Evolutionary conservation across 2,113 vertebrate genomes (phyloP), one percentile per base, ranked within the genome.

Genomic region (Ursus arctos): DNA sequence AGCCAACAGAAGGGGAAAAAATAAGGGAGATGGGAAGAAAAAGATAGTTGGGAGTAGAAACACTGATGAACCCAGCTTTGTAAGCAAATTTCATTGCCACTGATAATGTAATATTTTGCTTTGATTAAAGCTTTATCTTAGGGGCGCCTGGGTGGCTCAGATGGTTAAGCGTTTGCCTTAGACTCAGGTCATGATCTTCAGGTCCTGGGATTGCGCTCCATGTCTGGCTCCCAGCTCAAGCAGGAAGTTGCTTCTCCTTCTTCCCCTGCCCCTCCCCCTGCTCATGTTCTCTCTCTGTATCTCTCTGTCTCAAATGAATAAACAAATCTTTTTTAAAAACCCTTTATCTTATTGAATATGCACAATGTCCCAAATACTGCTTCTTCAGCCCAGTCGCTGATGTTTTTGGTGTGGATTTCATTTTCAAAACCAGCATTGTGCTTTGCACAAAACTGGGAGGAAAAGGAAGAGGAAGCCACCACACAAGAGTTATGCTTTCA

Each of bases 71-170:
- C 63, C 96, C 63, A 94, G 96, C 72, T 95, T 97, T 95, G 94
- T 80, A 51, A 97, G 92, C n/a, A 97, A 98, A 96, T 95, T 84
- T 51, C 71, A 96, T 74, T 36, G 67, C 76, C 79, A 59, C 77
- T 87, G 67, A 91, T 96, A 89, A 96, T 93, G 95, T 89, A 92
- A 84, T 97, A 96, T 79, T 97, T 94, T 98, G 57, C 92, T 84
- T 92, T 98, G 81, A 96, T 71, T 97, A 97, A 97, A 65, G 4
- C 14, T 96, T 87, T 89, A 72, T 80, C 53, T 36, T 51, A 8
- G 43, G 43, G 43, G 43, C 4, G 43, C 43, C 43, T 43, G 43
- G 43, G 43, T 43, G 43, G 43, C 43, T 43, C 43, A 43, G 43
- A 43, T 43, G 4, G 43, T 43, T 43, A 43, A 43, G 43, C 43